These are phyloP conservation scores for Toxotes jaculatrix DNA, from an alignment of 2,113 vertebrate species.

Conservation along the genomic window DNA sequence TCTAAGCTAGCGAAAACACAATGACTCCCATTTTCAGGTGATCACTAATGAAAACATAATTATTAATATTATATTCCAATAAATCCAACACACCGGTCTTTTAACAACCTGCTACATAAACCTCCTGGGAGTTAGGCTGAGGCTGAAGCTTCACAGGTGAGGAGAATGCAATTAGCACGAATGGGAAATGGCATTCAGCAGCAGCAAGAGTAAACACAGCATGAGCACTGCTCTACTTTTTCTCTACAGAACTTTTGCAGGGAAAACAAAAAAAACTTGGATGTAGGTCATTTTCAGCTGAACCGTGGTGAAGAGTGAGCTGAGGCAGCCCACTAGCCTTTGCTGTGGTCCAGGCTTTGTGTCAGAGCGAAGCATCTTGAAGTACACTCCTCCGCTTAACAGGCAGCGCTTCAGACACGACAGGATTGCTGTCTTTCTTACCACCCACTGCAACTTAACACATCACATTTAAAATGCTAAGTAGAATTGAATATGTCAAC, in stretches of 20 bases:
- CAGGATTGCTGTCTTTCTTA: constrained; percentile 28
- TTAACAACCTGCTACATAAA: constrained; percentile 23
- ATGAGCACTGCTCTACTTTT: constrained; percentile 23
- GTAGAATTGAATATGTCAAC: constrained; percentile 62
- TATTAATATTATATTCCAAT: no score
- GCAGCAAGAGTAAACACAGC: background rate
- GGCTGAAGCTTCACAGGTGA: constrained; percentile 47
- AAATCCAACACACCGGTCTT: no score
- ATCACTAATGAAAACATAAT: no score
- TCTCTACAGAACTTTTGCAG: background rate
- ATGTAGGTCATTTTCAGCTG: constrained; percentile 1
- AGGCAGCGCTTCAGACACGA: constrained; percentile 27
- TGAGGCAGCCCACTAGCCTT: background rate
- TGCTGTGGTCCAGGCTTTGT: constrained; percentile 37
- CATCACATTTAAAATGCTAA: constrained; percentile 68
- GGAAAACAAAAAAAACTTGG: background rate
- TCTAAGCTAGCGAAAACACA: no score
- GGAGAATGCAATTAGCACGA: constrained; percentile 22
- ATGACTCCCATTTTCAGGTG: no score
- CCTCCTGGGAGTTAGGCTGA: constrained; percentile 27
- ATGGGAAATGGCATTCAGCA: constrained; percentile 7
- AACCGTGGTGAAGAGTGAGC: constrained; percentile 3
- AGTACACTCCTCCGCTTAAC: constrained; percentile 42
- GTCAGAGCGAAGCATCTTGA: constrained; percentile 35
- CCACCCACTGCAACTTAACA: constrained; percentile 32